Conservation (phyloP, 2,797 vertebrate genomes). For the Graptemys geographica region DNA sequence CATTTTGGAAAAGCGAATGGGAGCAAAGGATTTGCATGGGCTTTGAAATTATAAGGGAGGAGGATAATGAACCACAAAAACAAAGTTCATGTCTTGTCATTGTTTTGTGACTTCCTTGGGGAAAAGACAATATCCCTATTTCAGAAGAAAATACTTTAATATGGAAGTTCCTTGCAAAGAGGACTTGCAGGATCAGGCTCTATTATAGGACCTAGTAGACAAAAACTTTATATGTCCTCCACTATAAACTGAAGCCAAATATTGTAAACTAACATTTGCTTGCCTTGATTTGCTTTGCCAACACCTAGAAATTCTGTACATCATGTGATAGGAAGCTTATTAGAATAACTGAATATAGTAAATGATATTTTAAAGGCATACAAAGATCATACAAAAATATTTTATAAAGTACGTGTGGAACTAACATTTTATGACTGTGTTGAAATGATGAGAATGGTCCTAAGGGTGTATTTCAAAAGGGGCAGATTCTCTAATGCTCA, state of each 20-base stretch:
- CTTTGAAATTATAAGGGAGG: slow-evolving; percentile 4
- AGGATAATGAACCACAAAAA: neutral
- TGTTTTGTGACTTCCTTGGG: neutral
- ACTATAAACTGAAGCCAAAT: neutral
- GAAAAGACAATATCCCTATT: neutral
- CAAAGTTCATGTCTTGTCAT: neutral
- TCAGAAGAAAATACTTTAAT: neutral
- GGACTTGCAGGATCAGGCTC: neutral
- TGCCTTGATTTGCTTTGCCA: neutral
- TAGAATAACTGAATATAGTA: slow-evolving; percentile 23
- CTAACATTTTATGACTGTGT: neutral
- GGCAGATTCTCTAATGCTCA: neutral
- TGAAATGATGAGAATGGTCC: neutral
- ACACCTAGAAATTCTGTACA: neutral
- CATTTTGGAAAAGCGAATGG: neutral
- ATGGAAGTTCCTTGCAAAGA: neutral
- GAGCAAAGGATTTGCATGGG: neutral
- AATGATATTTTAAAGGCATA: neutral
- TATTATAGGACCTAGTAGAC: neutral
- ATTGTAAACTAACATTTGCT: neutral
- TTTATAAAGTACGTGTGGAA: neutral
- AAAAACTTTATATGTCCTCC: neutral
- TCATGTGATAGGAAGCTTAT: neutral
- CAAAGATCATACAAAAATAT: neutral
- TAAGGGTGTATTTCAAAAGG: slow-evolving; percentile 22